Conservation (phyloP, 1,140 invertebrate species). For the Papilio polyxenes region DNA sequence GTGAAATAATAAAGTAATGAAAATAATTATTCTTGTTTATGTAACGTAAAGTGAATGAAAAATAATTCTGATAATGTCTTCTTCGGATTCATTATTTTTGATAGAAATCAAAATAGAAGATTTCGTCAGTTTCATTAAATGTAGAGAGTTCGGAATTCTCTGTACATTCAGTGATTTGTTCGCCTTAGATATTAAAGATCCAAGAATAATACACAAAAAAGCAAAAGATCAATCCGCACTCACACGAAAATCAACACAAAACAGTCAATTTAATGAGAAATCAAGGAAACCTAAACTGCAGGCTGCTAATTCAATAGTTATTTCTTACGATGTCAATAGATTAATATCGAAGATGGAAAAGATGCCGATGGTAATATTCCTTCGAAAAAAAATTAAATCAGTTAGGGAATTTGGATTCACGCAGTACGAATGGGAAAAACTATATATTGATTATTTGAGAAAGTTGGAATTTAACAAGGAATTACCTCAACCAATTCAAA, state of each 20-base stretch:
- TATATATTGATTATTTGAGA: conserved; percentile 57
- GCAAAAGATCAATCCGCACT: conserved; percentile 41
- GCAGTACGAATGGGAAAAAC: conserved; percentile 55
- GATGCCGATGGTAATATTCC: conserved; percentile 59
- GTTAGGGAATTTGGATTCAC: conserved; percentile 52
- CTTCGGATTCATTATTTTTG: conserved; percentile 71
- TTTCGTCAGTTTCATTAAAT: conserved; percentile 50
- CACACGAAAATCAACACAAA: conserved; percentile 49
- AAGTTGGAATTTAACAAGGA: conserved; percentile 42
- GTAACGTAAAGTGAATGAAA: conserved; percentile 37
- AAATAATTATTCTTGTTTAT: conserved; percentile 30
- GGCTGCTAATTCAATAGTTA: conserved; percentile 54
- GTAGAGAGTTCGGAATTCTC: conserved; percentile 54
- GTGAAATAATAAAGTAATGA: conserved; percentile 19
- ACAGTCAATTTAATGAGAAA: conserved; percentile 35
- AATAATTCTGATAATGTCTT: conserved; percentile 57
- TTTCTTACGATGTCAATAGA: conserved; percentile 46
- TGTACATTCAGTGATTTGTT: conserved; percentile 66
- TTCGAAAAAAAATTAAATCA: conserved; percentile 53
- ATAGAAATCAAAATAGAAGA: conserved; percentile 66
- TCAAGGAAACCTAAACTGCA: conserved; percentile 38
- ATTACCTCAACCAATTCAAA: conserved; percentile 40
- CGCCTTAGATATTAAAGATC: conserved; percentile 55
- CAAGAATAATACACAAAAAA: conserved; percentile 41
- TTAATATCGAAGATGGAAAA: conserved; percentile 58